Evolutionary conservation across 2,888 invertebrate genomes (phyloP).

Genomic region (Hylaea fasciaria): DNA sequence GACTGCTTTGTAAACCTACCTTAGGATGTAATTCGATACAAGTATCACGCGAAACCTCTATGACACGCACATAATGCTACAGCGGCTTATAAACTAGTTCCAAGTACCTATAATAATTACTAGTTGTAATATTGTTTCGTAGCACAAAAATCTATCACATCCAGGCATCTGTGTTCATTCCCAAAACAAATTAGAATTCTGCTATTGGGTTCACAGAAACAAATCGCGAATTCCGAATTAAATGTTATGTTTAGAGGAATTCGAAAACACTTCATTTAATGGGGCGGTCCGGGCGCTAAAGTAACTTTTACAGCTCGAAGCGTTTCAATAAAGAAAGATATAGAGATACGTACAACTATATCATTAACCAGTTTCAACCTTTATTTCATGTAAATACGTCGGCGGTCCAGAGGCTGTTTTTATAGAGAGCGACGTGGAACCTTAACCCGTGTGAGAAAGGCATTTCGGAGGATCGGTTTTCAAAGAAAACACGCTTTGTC

Average conservation of each 20-base stretch:
- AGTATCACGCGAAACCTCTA: conserved; percentile 22
- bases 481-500: conserved; percentile 66
- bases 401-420: conserved; percentile 43
- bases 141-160: conserved; percentile 37
- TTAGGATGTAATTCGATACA: conserved; percentile 54
- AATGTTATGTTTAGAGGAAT: conserved; percentile 55
- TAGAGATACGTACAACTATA: conserved; percentile 9
- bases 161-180: conserved; percentile 52
- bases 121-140: not conserved
- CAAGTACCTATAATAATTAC: not conserved
- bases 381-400: conserved; percentile 40
- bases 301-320: conserved; percentile 42
- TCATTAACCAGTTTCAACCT: conserved; percentile 37
- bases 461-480: conserved; percentile 63
- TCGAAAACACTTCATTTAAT: conserved; percentile 53
- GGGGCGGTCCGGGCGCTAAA: conserved; percentile 39
- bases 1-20: conserved; percentile 60
- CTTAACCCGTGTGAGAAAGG: conserved; percentile 53
- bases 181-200: conserved; percentile 64
- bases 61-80: not conserved
- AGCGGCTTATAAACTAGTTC: not conserved
- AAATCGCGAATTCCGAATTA: conserved; percentile 57
- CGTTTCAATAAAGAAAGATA: conserved; percentile 35
- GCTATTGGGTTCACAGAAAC: conserved; percentile 65
- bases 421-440: conserved; percentile 50